Conservation (phyloP, 2,797 vertebrate genomes). For the Nyctalus aviator region DNA sequence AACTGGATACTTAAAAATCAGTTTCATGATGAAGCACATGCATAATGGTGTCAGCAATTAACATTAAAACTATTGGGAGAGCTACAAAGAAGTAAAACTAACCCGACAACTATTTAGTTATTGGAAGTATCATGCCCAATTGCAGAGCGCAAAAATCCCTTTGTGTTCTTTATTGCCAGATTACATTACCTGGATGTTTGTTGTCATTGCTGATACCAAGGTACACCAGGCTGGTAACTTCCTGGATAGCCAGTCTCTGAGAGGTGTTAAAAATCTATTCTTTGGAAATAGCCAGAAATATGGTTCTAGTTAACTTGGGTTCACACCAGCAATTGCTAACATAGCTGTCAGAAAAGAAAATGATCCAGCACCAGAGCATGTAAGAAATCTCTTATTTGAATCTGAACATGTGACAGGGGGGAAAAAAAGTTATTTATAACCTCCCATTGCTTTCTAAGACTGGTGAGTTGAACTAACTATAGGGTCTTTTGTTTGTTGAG, state of each 20-base stretch:
- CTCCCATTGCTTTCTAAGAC: constrained; percentile 47
- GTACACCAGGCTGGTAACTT: constrained; percentile 60
- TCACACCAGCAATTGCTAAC: constrained; percentile 69
- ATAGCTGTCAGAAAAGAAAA: constrained; percentile 78
- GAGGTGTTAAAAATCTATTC: constrained; percentile 69
- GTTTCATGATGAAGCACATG: not conserved
- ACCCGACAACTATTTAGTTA: constrained; percentile 5
- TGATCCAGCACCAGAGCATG: constrained; percentile 18
- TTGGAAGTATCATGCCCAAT: not conserved
- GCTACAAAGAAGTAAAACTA: not conserved
- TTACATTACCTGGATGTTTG: constrained; percentile 30
- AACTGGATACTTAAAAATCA: not conserved
- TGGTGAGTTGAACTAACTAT: constrained; percentile 41
- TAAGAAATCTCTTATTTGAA: constrained; percentile 71
- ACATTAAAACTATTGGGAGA: not conserved
- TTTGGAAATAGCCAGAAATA: constrained; percentile 69
- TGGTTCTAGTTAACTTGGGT: constrained; percentile 77
- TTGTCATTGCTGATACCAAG: constrained; percentile 49
- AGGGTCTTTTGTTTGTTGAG: constrained; percentile 63
- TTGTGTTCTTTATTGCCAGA: constrained; percentile 45
- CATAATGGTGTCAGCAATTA: not conserved
- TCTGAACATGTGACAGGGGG: constrained; percentile 65
- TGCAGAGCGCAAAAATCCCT: constrained; percentile 13
- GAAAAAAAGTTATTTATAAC: constrained; percentile 68
- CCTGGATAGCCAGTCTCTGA: constrained; percentile 51